Base-by-base conservation (phyloP, 2,888 invertebrate species). In the Epirrhoe alternata region DNA sequence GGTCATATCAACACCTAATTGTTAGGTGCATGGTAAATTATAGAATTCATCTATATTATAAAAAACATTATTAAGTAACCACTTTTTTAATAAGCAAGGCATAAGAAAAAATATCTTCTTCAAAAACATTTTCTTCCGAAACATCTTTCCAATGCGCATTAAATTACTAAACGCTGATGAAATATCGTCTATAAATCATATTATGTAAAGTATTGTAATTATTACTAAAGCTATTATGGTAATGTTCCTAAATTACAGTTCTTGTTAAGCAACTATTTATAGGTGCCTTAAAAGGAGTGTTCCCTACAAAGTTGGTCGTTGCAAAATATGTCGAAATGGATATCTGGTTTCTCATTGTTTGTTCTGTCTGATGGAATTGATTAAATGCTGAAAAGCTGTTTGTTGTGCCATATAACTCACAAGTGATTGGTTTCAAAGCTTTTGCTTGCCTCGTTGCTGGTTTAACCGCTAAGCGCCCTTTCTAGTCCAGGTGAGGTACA, bases 211-310 rank as follows among this genome's bases (percentile, higher is more conserved):
- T 68, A 62, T 64, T 57, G 63, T 61, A 57, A 61, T 64, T 62
- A 60, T 54, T 60, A 62, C 53, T 47, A 64, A 57, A 57, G 33
- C 53, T 57, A 64, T 63, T 67, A 64, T 50, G 64, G 68, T 64
- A 68, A 68, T 63, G 67, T 61, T 61, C 47, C 61, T 64, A 68
- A 68, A 64, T 64, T 51, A 61, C 53, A 64, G 61, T 61, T 64
- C 53, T 63, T 68, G 61, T 64, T 61, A 47, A 14, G 68, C 64
- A 64, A 68, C 64, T 60, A 53, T 63, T 67, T 56, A 60, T 55
- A 61, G 53, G 50, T 54, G 45, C 61, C 68, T 61, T 64, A 33
- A 57, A 68, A 57, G 68, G 68, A 47, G 57, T 24, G 68, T 61
- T 64, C 64, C 53, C 50, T 61, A 45, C 64, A 54, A 64, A 61